Evolutionary conservation across 2,888 invertebrate genomes (phyloP), one percentile per base, ranked within the genome.

Genomic region (Chymomyza caudatula): DNA sequence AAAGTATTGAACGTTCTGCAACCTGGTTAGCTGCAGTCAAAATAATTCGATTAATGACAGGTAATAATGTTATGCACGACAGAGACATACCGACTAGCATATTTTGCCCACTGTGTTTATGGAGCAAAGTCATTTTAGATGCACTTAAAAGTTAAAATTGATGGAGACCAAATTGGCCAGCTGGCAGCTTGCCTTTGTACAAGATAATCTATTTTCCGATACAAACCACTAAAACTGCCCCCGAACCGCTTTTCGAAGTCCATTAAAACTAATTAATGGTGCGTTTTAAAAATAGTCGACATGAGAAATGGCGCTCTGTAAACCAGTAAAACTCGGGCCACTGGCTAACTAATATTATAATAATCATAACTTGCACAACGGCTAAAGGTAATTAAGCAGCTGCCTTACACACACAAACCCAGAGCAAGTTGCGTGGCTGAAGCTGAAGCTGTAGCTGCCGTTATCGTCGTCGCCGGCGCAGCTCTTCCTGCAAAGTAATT

Each of bases 401-500:
- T 20, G 51, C 4, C 20, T 20, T 5, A 51, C 13, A 51, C 51
- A 22, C 1, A 20, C 19, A 51, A 19, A 13, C 17, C 15, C 20
- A 51, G 19, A 4, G 23, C 19, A 20, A 51, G 19, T 20, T 51
- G 51, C 51, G 51, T 51, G 23, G 51, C 51, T 51, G 20, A 42
- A 65, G 65, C 37, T 6, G 15, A 44, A 25, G 25, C 54, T 49
- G 51, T 25, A 6, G 23, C 55, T 6, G 42, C 15, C 25, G 42
- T 55, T 63, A 29, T 15, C 25, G 44, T 52, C 57, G 68, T 52
- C 51, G 13, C 42, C 42, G 37, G 29, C 23, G 62, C 53, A 15
- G 4, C 58, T 57, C 69, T 73, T 71, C 69, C 67, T 67, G 76
- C 73, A 58, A 77, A 85, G 85, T 85, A 83, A 83, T 83, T 83